Base-by-base conservation (phyloP, 2,888 invertebrate species). In the Hydriomena furcata region DNA sequence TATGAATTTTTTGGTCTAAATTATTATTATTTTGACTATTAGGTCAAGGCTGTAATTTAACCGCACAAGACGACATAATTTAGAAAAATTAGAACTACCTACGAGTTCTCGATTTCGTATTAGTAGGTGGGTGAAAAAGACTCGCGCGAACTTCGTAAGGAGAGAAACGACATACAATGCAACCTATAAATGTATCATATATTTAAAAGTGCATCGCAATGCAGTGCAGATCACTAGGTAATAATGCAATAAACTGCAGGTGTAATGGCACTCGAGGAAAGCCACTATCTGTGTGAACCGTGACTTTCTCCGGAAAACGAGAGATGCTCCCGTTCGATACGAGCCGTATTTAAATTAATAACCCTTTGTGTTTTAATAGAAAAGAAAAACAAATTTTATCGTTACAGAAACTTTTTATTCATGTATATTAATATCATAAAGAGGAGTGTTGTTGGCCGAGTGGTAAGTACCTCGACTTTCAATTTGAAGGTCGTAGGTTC, bases 281-380 rank as follows among this genome's bases (percentile, higher is more conserved):
- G 45, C 50, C 37, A 61, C 55, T 3, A 17, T 17, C 59, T 41
- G 53, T 67, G 67, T 66, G 69, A 62, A 65, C 54, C 49, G 52
- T 45, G 45, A 68, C 76, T 76, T 76, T 76, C 77, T 64, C 69
- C 64, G 49, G 53, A 69, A 69, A 68, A 70, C 67, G 55, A 34
- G 52, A 56, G 63, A 54, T 66, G 59, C 50, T 66, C 63, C 63
- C 64, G 54, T 65, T 66, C 37, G 60, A 62, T 63, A 65, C 42
- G 61, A 65, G 63, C 64, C 41, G 51, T 59, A 42, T 49, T 24
- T 44, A 20, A 40, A 32, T 59, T 61, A 65, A 66, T 61, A 45
- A 58, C 59, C 68, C 68, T 68, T 72, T 67, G 65, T 66, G 61
- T 68, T 67, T 62, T 60, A 58, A 54, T 60, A 62, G n/a, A 30